Percentiles rank a stretch among this genome's conserved stretches.
phyloP scores from a whole-genome alignment of 2,797 vertebrate genomes.

The Enteromius viviparus region DNA sequence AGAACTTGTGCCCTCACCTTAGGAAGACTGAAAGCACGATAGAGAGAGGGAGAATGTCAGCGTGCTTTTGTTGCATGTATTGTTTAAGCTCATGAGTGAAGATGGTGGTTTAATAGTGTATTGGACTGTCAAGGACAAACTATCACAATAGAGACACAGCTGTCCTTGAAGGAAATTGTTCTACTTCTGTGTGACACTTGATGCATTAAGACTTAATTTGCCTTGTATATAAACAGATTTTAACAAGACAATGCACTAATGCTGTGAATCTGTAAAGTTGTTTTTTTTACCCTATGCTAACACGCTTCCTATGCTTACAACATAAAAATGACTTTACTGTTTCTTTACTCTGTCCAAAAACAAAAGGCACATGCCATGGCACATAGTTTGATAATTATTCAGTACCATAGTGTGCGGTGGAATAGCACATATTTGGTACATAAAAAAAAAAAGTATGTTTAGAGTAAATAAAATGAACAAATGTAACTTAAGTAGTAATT shows the following conservation, averaged over 20 bases:
- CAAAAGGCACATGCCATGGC: background rate
- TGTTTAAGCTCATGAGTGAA: conserved; percentile 19
- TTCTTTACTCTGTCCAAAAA: background rate
- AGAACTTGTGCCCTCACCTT: conserved; percentile 30
- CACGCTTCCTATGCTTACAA: background rate
- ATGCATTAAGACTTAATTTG: background rate
- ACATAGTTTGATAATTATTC: background rate
- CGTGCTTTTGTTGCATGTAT: background rate
- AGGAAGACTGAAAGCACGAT: background rate
- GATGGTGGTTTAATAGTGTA: background rate
- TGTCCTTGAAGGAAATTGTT: background rate
- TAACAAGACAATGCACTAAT: background rate
- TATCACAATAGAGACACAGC: background rate
- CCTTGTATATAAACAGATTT: background rate
- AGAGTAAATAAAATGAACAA: background rate
- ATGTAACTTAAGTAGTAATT: background rate
- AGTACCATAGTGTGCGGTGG: background rate
- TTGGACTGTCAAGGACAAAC: background rate
- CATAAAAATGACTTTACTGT: background rate
- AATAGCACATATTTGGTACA: background rate
- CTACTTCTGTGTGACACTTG: background rate
- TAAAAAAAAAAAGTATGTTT: background rate
- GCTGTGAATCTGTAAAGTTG: background rate
- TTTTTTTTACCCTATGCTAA: background rate
- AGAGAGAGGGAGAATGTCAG: conserved; percentile 14